phyloP scores from a whole-genome alignment of 2,113 vertebrate genomes.

The Procavia capensis region DNA sequence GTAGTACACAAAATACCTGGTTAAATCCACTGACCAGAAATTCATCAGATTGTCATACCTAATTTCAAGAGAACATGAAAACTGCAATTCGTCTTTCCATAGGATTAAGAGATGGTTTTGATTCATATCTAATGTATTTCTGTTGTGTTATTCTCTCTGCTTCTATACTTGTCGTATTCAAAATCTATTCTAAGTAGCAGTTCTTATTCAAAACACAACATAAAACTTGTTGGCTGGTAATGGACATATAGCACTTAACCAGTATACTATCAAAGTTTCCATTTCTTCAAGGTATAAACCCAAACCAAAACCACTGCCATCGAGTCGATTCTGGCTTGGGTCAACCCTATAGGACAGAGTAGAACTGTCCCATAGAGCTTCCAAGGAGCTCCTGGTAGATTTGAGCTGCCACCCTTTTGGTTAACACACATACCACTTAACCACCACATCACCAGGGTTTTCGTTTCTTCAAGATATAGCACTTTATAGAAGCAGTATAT shows the following conservation, averaged over 20 bases:
- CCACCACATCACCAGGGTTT: no score
- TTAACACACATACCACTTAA: no score
- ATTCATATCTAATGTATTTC: not conserved
- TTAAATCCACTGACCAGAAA: not conserved
- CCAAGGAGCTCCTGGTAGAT: no score
- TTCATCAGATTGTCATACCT: not conserved
- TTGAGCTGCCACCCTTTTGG: no score
- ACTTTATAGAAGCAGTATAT: not conserved
- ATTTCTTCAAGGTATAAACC: no score
- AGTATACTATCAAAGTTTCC: no score
- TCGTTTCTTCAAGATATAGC: no score
- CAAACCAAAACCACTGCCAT: no score
- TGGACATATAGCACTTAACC: no score
- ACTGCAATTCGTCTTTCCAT: not conserved
- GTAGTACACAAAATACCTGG: not conserved
- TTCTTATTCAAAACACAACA: not conserved
- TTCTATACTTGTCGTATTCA: not conserved
- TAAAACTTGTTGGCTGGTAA: not conserved
- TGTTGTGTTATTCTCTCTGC: not conserved
- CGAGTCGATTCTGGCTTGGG: no score
- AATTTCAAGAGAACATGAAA: not conserved
- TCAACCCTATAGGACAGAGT: no score
- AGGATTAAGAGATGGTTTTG: not conserved
- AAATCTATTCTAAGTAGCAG: not conserved
- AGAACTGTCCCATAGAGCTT: no score